phyloP scores from a whole-genome alignment of 2,113 vertebrate species.

The Scomber scombrus region DNA sequence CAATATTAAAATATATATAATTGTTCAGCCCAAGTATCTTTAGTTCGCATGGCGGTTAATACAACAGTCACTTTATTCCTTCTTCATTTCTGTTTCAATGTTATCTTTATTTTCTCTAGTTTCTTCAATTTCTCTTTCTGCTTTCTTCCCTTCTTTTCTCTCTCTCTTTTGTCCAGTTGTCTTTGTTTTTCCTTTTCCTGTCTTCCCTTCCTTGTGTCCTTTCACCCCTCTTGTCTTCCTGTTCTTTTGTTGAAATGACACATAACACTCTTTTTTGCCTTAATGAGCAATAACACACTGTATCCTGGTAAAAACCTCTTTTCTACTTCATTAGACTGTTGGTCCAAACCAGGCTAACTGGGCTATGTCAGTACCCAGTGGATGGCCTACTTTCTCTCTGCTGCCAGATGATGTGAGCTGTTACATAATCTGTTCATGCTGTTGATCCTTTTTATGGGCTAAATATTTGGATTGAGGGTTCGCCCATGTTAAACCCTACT shows the following conservation, averaged over 20 bases:
- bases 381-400: constrained; percentile 41
- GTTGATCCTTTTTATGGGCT: constrained; percentile 40
- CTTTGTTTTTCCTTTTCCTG: no score
- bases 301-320: background rate
- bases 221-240: background rate
- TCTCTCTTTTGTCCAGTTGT: no score
- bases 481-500: background rate
- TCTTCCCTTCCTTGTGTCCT: no score
- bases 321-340: constrained; percentile 26
- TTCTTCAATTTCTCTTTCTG: background rate
- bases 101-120: no score
- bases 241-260: background rate
- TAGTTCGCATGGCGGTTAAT: no score
- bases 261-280: background rate
- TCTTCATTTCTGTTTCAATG: no score
- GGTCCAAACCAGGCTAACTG: background rate
- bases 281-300: background rate
- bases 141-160: background rate
- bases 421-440: constrained; percentile 32
- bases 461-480: constrained; percentile 41
- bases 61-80: no score
- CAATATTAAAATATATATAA: no score
- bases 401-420: constrained; percentile 49
- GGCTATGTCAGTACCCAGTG: background rate
- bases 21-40: no score